phyloP scores from a whole-genome alignment of 92 coral and sea anemone genomes.

The Meandrina meandrites region DNA sequence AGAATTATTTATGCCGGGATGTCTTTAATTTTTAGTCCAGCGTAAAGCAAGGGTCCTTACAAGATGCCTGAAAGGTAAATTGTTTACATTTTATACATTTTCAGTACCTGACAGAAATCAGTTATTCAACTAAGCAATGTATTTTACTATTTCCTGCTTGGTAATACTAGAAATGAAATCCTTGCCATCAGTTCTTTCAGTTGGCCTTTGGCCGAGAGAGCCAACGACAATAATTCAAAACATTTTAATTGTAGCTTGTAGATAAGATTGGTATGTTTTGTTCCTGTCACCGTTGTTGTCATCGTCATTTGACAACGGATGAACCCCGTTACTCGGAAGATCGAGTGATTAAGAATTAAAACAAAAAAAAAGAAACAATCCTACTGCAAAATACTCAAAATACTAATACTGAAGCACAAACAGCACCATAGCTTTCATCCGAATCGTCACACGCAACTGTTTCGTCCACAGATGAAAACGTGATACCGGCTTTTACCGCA shows the following conservation, averaged over 20 bases:
- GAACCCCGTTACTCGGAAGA: not conserved
- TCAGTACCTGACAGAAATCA: no score
- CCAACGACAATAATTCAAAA: not conserved
- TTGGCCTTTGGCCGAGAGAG: no score
- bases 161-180: no score
- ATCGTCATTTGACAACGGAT: not conserved
- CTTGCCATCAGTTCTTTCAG: no score
- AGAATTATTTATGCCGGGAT: not conserved
- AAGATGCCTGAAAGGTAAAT: no score
- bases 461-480: not conserved
- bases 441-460: not conserved
- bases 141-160: no score
- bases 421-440: not conserved
- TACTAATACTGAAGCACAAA: not conserved
- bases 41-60: not conserved
- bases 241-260: not conserved
- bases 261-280: not conserved
- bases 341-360: not conserved
- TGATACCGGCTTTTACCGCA: not conserved
- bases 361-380: no score
- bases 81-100: no score
- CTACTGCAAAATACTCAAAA: no score
- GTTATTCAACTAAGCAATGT: no score
- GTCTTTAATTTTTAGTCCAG: not conserved
- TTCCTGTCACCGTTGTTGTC: not conserved